These are phyloP conservation scores for Pyralis farinalis DNA, from an alignment of 2,888 invertebrate genomes.

Conservation along the genomic window DNA sequence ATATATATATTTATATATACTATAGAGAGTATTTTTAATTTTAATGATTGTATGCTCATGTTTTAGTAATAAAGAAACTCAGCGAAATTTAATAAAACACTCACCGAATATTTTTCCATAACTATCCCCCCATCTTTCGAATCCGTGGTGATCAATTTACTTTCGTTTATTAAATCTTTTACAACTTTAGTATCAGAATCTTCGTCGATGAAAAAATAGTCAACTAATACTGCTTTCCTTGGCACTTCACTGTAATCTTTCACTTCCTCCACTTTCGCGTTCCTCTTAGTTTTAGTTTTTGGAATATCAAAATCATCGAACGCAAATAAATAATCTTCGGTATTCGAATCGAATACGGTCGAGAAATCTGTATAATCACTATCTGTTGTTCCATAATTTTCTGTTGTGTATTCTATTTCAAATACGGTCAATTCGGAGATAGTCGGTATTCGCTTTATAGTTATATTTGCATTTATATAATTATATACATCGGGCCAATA, in stretches of 20 bases:
- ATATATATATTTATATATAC: too few relatives aligned
- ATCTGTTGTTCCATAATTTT: constrained; percentile 40
- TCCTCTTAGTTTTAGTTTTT: constrained; percentile 28
- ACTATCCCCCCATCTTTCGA: constrained; percentile 44
- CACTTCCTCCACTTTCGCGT: constrained; percentile 20
- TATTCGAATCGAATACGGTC: constrained; percentile 33
- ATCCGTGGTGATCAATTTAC: constrained; percentile 39
- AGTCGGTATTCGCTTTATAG: constrained; percentile 62
- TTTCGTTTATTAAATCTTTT: constrained; percentile 46
- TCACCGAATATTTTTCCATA: too few relatives aligned
- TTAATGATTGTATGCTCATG: too few relatives aligned
- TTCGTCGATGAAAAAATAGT: constrained; percentile 50
- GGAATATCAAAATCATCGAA: constrained; percentile 33
- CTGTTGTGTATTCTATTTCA: constrained; percentile 42
- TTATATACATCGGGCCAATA: constrained; percentile 69
- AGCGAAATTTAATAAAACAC: too few relatives aligned
- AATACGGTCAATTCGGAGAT: constrained; percentile 52
- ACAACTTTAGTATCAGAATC: constrained; percentile 27
- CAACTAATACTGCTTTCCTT: constrained; percentile 33
- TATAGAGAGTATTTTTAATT: too few relatives aligned
- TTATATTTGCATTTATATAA: constrained; percentile 64
- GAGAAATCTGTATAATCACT: constrained; percentile 30
- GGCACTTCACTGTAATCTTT: constrained; percentile 41
- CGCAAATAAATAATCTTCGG: constrained; percentile 36
- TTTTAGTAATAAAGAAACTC: too few relatives aligned